A percentile compares a stretch with the other conserved stretches of the same genome.
Evolutionary conservation across 2,797 vertebrate species (phyloP).

Genomic region (Lates japonicus): DNA sequence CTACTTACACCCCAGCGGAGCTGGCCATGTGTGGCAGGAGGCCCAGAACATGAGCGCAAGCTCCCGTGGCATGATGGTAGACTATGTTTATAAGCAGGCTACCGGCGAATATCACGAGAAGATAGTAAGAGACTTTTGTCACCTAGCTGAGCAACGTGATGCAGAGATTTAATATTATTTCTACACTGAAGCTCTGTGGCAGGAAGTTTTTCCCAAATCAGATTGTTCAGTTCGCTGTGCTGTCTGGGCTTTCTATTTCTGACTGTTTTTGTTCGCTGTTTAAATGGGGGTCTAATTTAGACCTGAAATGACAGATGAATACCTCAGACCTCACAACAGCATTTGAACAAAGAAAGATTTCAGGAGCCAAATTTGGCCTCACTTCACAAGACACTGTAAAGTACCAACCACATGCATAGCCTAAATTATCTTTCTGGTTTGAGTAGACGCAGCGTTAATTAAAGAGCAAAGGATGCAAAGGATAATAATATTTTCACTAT

Average conservation of each 20-base stretch:
- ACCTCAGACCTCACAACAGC: neutral
- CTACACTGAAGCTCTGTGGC: neutral
- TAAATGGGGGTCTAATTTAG: neutral
- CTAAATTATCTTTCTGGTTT: neutral
- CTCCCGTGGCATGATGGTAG: constrained; percentile 98
- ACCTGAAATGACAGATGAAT: neutral
- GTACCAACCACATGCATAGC: neutral
- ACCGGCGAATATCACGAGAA: constrained; percentile 96
- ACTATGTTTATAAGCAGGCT: constrained; percentile 96
- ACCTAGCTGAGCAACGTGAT: neutral
- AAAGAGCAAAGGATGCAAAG: neutral
- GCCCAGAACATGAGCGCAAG: constrained; percentile 98
- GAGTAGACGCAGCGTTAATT: neutral
- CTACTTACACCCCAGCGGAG: constrained; percentile 88
- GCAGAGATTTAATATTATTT: neutral
- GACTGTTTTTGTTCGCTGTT: neutral
- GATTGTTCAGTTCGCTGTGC: neutral
- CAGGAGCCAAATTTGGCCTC: neutral
- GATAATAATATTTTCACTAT: neutral
- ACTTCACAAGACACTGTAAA: neutral
- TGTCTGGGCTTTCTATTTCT: neutral
- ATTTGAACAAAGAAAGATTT: constrained; percentile 1
- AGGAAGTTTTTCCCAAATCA: neutral
- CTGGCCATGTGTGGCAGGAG: constrained; percentile 98
- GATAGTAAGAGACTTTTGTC: constrained; percentile 87